Percentiles rank a stretch among this genome's conserved stretches.
Evolutionary conservation across 2,888 invertebrate genomes (phyloP).

Genomic region (Frankliniella intonsa): DNA sequence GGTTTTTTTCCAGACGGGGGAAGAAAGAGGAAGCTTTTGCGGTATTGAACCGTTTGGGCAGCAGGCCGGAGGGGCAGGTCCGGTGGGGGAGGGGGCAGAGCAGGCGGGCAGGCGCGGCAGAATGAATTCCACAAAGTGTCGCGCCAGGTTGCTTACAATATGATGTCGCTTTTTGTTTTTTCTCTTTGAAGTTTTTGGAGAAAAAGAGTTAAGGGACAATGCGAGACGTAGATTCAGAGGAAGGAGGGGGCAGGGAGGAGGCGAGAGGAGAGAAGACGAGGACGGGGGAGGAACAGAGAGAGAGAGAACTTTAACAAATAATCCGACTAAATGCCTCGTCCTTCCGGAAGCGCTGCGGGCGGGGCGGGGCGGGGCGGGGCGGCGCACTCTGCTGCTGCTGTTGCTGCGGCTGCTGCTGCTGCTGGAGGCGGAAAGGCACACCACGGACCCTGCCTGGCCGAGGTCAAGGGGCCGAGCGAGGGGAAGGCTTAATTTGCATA

Average conservation of each 20-base stretch:
- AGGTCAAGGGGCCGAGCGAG: neutral
- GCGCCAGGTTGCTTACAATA: too few species aligned
- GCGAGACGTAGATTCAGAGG: neutral
- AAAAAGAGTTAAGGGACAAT: too few species aligned
- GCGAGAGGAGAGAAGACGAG: too few species aligned
- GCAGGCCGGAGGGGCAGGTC: neutral
- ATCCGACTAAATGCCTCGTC: slow-evolving; percentile 6
- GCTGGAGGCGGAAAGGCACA: too few species aligned
- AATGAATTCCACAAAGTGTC: too few species aligned
- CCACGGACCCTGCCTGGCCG: neutral
- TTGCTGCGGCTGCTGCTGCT: too few species aligned
- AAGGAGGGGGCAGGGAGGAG: too few species aligned
- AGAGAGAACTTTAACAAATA: slow-evolving; percentile 1
- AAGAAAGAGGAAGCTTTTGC: neutral
- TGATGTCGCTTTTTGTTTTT: too few species aligned
- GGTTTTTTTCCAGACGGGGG: neutral
- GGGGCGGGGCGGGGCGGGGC: too few species aligned
- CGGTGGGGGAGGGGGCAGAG: neutral
- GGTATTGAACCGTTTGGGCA: neutral
- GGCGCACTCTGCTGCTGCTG: too few species aligned
- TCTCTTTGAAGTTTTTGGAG: too few species aligned
- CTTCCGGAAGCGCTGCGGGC: neutral
- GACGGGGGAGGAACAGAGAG: neutral
- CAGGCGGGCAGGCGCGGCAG: too few species aligned
- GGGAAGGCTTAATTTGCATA: slow-evolving; percentile 21